Conservation (phyloP, 2,113 vertebrate genomes). For the Elachura formosa region DNA sequence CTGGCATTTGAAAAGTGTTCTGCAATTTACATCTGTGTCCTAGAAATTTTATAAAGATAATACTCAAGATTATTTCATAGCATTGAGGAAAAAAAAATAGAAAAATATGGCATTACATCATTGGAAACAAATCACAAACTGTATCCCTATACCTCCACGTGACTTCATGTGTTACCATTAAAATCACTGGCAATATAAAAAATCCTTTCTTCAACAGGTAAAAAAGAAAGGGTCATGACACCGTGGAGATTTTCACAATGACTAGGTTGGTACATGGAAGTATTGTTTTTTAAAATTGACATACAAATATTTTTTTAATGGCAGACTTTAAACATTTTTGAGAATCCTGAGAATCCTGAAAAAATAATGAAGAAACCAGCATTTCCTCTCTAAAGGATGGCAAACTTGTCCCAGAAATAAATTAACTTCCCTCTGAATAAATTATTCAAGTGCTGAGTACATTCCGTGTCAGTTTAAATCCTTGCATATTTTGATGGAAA, state of each 20-base stretch:
- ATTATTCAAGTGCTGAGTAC: neutral
- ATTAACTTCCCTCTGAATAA: neutral
- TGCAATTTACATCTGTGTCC: neutral
- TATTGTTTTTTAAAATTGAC: neutral
- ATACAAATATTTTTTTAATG: neutral
- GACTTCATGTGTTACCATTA: neutral
- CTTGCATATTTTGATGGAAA: neutral
- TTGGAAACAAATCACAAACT: neutral
- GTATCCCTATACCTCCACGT: neutral
- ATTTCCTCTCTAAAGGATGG: neutral
- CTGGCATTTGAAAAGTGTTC: neutral
- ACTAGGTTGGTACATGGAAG: neutral
- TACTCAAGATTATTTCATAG: neutral
- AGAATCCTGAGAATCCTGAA: neutral
- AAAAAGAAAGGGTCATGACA: neutral
- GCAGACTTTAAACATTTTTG: neutral
- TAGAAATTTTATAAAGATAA: neutral
- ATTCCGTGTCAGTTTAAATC: neutral
- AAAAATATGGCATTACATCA: neutral
- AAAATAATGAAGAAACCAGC: neutral
- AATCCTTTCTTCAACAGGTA: neutral
- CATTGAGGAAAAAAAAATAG: neutral
- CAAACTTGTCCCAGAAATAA: neutral
- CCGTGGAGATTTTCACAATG: neutral
- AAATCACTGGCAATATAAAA: neutral